Evolutionary conservation across 1,140 invertebrate genomes (phyloP).

Genomic region (Brachionus rubens): DNA sequence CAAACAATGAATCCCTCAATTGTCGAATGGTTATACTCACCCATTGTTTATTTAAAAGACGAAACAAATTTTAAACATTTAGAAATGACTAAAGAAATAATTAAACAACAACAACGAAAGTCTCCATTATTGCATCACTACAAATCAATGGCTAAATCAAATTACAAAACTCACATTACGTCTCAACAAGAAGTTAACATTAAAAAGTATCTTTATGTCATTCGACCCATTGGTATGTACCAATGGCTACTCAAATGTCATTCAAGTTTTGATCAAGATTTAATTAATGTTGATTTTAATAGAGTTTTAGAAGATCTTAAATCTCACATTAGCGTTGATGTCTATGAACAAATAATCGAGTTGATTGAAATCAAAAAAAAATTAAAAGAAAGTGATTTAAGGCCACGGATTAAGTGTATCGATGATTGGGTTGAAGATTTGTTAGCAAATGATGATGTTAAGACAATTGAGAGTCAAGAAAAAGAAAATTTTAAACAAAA

Average conservation of each 20-base stretch:
- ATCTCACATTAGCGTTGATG: background rate
- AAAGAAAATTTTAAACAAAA: background rate
- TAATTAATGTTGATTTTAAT: constrained; percentile 14
- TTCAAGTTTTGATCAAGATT: background rate
- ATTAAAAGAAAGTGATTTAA: background rate
- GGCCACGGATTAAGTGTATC: background rate
- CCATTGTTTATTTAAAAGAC: constrained; percentile 10
- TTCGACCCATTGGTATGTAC: constrained; percentile 24
- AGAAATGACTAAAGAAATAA: background rate
- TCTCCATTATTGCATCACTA: background rate
- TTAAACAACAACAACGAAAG: background rate
- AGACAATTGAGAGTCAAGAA: background rate
- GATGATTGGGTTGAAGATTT: constrained; percentile 43
- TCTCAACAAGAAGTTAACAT: background rate
- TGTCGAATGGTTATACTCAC: background rate
- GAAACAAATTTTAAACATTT: background rate
- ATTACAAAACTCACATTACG: constrained; percentile 24
- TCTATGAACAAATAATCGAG: background rate
- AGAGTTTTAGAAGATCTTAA: background rate
- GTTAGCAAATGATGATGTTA: background rate
- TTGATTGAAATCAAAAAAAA: constrained; percentile 14
- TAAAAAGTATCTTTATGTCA: constrained; percentile 42
- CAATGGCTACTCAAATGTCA: constrained; percentile 8
- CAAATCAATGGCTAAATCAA: constrained; percentile 45
- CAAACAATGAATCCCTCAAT: background rate